Base-by-base conservation (phyloP, 2,113 vertebrate species). In the Jaculus jaculus region DNA sequence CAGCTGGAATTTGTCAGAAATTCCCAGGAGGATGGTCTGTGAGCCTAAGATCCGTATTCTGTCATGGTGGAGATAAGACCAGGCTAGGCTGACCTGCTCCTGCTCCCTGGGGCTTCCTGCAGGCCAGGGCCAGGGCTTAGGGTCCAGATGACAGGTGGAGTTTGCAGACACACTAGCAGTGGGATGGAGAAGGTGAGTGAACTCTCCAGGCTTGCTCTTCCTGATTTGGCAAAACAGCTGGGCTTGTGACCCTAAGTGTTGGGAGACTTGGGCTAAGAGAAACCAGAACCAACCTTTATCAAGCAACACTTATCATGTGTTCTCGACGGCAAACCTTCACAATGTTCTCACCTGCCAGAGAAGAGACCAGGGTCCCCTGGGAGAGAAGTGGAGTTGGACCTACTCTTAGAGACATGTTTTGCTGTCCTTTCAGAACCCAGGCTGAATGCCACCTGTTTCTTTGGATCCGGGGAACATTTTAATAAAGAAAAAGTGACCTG, bases 1-100 rank as follows among this genome's bases (percentile, higher is more conserved):
- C 89, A 24, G 84, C 93, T 95, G 92, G 87, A 92, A 84, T 94
- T 78, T 17, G 4, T 90, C 65, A 94, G 69, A 90, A 91, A 88
- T 96, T 96, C 92, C 87, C 90, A 94, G 91, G 93, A 84, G 60
- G 77, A 90, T 30, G 39, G 68, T 80, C n/a, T 23, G 37, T 74
- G 81, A 79, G 51, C 73, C 79, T 78, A 80, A 81, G 47, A 77
- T 87, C 87, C 77, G 91, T 74, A 93, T 93, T 93, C 91, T 94
- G 93, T 91, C 92, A 17, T 1, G 4, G 32, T 17, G 37, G 32
- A 95, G 97, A 96, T 92, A 95, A 94, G 82, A 68, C 84, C 60
- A 5, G 61, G 30, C 75, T 34, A 3, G 30, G 47, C 77, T 80
- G 72, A 24, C n/a, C n/a, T n/a, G n/a, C n/a, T n/a, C 72, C 84